Evolutionary conservation across 2,113 vertebrate species (phyloP).

Genomic region (Gobio gobio): DNA sequence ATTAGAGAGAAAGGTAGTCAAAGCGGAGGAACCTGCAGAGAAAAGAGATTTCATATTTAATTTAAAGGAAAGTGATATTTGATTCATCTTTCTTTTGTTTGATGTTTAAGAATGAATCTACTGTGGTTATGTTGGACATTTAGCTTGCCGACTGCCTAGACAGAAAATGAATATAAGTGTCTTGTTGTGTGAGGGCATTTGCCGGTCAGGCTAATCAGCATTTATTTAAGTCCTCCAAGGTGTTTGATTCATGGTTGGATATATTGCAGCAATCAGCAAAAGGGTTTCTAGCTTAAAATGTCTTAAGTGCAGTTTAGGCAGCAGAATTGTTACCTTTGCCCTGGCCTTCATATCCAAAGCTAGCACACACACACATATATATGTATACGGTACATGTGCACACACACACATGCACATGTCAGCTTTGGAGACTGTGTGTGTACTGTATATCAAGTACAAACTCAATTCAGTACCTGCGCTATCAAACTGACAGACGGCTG

Average conservation of each 20-base stretch:
- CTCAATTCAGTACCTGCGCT: not conserved
- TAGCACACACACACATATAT: too few species aligned
- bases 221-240: slow-evolving; percentile 23
- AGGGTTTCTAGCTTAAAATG: not conserved
- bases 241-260: slow-evolving; percentile 1
- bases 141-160: not conserved
- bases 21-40: slow-evolving; percentile 21
- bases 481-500: not conserved
- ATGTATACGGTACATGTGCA: too few species aligned
- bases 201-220: slow-evolving; percentile 9
- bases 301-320: not conserved
- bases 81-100: slow-evolving; percentile 43
- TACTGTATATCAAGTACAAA: not conserved
- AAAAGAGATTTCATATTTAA: slow-evolving; percentile 41
- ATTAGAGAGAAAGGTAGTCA: slow-evolving; percentile 36
- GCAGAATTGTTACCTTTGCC: not conserved
- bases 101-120: slow-evolving; percentile 41
- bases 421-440: not conserved
- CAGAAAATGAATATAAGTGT: slow-evolving; percentile 19
- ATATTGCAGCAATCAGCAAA: not conserved
- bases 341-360: too few species aligned
- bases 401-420: too few species aligned
- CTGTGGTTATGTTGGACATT: slow-evolving; percentile 27
- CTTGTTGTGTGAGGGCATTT: not conserved
- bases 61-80: slow-evolving; percentile 45